These are phyloP conservation scores for Ariopsis seemanni DNA, from an alignment of 2,113 vertebrate genomes.

Conservation along the genomic window DNA sequence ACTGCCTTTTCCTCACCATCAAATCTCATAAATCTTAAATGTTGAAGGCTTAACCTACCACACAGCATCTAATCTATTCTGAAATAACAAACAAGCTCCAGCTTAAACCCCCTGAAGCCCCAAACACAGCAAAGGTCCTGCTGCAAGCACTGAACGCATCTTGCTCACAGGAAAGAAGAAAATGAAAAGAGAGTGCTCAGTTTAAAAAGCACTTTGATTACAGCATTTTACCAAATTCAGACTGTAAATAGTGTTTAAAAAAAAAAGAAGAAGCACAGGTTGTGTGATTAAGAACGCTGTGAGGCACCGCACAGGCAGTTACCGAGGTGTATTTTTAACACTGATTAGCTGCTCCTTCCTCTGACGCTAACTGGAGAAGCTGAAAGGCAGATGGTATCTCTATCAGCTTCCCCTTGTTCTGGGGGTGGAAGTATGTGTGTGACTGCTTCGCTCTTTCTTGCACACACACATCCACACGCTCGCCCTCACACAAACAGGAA, in stretches of 20 bases:
- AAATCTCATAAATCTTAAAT: slow-evolving; percentile 42
- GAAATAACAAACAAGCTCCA: not conserved
- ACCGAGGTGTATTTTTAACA: slow-evolving; percentile 44
- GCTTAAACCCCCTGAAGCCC: not conserved
- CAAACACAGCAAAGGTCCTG: not conserved
- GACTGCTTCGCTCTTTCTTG: slow-evolving; percentile 17
- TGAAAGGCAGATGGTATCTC: slow-evolving; percentile 48
- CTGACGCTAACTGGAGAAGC: slow-evolving; percentile 42
- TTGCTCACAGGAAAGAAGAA: not conserved
- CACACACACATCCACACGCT: slow-evolving; percentile 14
- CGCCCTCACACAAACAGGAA: slow-evolving; percentile 32
- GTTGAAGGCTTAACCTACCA: not conserved
- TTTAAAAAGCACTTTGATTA: slow-evolving; percentile 34
- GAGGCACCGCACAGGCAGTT: not conserved
- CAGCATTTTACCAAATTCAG: slow-evolving; percentile 16
- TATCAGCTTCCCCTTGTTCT: slow-evolving; percentile 43
- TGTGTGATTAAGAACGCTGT: slow-evolving; percentile 16
- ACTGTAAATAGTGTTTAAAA: slow-evolving; percentile 21
- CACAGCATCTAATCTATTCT: not conserved
- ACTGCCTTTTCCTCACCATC: not conserved
- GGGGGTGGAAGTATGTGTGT: slow-evolving; percentile 35
- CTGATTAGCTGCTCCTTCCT: slow-evolving; percentile 41
- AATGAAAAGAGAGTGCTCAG: not conserved
- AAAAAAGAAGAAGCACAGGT: not conserved
- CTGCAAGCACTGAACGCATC: not conserved